phyloP scores from a whole-genome alignment of 2,113 vertebrate species.

The Chloroceryle aenea region DNA sequence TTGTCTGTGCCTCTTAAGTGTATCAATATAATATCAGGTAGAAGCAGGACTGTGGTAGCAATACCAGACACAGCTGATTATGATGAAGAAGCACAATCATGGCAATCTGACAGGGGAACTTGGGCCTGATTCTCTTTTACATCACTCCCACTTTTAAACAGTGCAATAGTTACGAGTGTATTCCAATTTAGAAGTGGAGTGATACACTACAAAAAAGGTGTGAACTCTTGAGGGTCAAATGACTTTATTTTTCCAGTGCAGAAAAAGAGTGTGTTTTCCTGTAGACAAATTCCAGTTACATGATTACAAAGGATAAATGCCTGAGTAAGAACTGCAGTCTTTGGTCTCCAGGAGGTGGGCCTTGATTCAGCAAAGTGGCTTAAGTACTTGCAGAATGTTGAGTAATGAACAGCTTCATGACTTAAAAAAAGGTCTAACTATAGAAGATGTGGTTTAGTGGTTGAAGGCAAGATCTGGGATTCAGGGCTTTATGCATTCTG shows the following conservation, averaged over 20 bases:
- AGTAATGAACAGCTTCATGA: conserved; percentile 25
- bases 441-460: conserved; percentile 66
- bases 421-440: conserved; percentile 24
- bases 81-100: neutral
- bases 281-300: neutral
- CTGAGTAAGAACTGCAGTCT: neutral
- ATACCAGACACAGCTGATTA: neutral
- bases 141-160: neutral
- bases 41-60: neutral
- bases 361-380: conserved; percentile 30
- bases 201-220: neutral
- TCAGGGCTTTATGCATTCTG: neutral
- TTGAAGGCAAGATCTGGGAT: conserved; percentile 46
- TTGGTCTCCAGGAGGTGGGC: neutral
- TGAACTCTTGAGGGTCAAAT: neutral
- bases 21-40: neutral
- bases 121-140: neutral
- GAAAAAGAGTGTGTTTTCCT: neutral
- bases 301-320: neutral
- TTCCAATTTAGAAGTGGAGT: neutral
- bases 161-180: neutral
- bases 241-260: neutral
- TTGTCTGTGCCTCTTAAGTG: neutral
- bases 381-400: conserved; percentile 41
- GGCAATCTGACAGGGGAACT: neutral